A percentile compares a stretch with the other conserved stretches of the same genome.
phyloP scores from a whole-genome alignment of 2,888 invertebrate species.

The Eudasyphora cyanicolor region DNA sequence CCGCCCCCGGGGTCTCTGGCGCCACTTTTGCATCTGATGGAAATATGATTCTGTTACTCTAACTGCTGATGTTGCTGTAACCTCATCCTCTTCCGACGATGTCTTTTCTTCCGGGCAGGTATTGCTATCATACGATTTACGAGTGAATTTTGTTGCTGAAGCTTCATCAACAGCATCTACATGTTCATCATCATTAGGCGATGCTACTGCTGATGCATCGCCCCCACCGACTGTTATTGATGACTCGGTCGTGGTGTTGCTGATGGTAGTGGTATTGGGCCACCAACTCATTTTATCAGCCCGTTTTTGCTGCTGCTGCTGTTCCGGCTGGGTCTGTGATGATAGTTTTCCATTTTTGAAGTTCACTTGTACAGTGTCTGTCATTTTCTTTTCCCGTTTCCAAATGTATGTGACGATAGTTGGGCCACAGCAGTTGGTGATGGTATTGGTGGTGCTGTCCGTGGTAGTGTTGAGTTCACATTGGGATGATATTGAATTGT shows the following conservation, averaged over 20 bases:
- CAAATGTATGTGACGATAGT: constrained; percentile 48
- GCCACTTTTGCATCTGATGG: constrained; percentile 64
- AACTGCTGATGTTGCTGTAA: constrained; percentile 37
- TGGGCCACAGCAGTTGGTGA: constrained; percentile 41
- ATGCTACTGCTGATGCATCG: constrained; percentile 2
- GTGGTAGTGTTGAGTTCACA: constrained; percentile 42
- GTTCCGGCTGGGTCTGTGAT: constrained; percentile 45
- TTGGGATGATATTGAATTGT: constrained; percentile 68
- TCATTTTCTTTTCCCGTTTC: constrained; percentile 1
- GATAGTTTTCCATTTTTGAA: constrained; percentile 66
- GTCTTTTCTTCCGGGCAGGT: constrained; percentile 54
- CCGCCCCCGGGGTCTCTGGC: constrained; percentile 66
- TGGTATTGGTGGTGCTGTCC: constrained; percentile 43
- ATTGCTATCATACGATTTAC: constrained; percentile 46
- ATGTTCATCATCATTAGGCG: background rate
- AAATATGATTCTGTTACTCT: constrained; percentile 20
- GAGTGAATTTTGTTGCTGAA: constrained; percentile 22
- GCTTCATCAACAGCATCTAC: too few species aligned
- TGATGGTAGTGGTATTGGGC: constrained; percentile 54
- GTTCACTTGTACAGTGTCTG: constrained; percentile 48
- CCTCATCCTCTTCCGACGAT: background rate
- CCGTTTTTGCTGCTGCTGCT: constrained; percentile 18
- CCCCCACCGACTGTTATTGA: constrained; percentile 24
- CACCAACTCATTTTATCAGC: too few species aligned
- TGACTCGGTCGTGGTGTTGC: constrained; percentile 57